Conservation (phyloP, 53 echinoderm and acorn worm species). For the Zoroaster sp. region DNA sequence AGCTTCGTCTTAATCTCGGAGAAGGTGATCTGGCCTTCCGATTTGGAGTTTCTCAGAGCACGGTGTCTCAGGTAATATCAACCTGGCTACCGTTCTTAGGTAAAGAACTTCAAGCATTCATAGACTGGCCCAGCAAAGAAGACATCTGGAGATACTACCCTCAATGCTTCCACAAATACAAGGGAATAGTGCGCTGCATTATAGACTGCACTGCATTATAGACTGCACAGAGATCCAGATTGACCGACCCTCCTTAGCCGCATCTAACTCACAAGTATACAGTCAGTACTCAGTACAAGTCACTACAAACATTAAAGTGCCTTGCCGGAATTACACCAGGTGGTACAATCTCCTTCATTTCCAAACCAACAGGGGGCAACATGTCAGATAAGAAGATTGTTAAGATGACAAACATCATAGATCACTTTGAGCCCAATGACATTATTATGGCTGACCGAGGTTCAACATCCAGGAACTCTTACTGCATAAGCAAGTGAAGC, state of each 20-base stretch:
- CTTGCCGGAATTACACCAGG: constrained; percentile 73
- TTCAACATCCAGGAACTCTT: constrained; percentile 78
- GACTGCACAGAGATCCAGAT: constrained; percentile 75
- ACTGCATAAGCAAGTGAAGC: constrained; percentile 60
- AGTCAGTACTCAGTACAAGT: constrained; percentile 74
- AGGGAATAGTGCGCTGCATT: constrained; percentile 59
- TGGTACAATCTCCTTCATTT: constrained; percentile 66
- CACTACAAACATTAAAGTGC: constrained; percentile 63
- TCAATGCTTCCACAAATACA: constrained; percentile 58
- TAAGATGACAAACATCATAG: constrained; percentile 59
- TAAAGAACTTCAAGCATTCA: constrained; percentile 58
- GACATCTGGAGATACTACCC: constrained; percentile 60
- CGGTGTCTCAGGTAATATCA: constrained; percentile 61
- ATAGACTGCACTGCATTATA: too few relatives aligned
- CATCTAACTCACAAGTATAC: constrained; percentile 62
- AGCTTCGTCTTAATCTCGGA: constrained; percentile 52
- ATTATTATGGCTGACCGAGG: constrained; percentile 67
- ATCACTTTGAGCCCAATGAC: constrained; percentile 58
- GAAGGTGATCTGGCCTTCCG: constrained; percentile 59
- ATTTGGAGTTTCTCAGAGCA: constrained; percentile 50
- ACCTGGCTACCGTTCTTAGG: constrained; percentile 63
- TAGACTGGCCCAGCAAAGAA: constrained; percentile 68
- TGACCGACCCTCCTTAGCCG: constrained; percentile 63
- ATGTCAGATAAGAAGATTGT: constrained; percentile 70
- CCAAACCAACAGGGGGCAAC: constrained; percentile 65